Evolutionary conservation across 2,888 invertebrate species (phyloP), one percentile per base, ranked within the genome.

Genomic region (Lasioglossum figueresi): DNA sequence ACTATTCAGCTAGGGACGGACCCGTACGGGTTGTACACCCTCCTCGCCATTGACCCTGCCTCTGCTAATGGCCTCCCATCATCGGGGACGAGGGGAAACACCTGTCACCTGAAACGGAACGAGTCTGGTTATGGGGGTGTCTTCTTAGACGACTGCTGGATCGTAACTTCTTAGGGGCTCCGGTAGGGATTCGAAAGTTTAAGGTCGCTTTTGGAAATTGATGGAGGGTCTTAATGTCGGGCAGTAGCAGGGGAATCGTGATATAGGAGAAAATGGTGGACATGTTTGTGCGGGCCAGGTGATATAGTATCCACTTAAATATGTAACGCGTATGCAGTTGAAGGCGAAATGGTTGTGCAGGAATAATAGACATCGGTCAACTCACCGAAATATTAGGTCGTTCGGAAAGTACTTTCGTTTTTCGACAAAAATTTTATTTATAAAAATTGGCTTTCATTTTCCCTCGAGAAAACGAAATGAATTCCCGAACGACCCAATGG

Each of bases 31-130:
- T 23, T 52, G 52, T 52, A 23, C 23, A 52, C 31, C 43, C 76
- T 23, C 23, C 12, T 59, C 27, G 59, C 59, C 59, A 59, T 59
- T 59, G 59, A 59, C 16, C 59, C 27, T 31, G 66, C 14, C 43
- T 76, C 8, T 23, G 23, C 23, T 52, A 66, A 68, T 23, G 48
- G 34, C 45, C 34, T 76, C 48, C 76, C 48, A 66, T 66, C n/a
- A 31, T 59, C 45, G 45, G 31, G 14, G 27, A 12, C 34, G 66
- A 43, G 45, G 40, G 5, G 43, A 43, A 76, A 23, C 43, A 63
- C 43, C 27, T n/a, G 43, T 43, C 31, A 63, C 63, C 76, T 76
- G 76, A 23, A 71, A 71, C n/a, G 10, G 19, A 66, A 34, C 3
- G 6, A 16, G 8, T 66, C 6, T 66, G 19, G 66, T 66, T 66